Base-by-base conservation (phyloP, 2,888 invertebrate genomes). In the Hyposoter didymator region DNA sequence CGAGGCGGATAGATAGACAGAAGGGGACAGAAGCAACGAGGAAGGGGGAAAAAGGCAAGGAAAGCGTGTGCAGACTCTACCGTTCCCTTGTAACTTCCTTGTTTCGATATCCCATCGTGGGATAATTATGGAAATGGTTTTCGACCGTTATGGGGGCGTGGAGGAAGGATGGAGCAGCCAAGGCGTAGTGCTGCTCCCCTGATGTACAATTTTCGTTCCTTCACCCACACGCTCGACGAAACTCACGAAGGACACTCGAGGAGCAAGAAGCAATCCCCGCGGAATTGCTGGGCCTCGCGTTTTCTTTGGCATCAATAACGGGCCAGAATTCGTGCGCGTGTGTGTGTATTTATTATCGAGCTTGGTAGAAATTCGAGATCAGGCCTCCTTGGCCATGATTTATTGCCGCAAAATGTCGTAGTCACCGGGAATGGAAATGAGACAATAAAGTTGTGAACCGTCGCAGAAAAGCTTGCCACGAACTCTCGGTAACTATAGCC, bases 141-240 rank as follows among this genome's bases (percentile, higher is more conserved):
- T 91, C 89, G 90, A 91, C 91, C 91, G 91, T 90, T 91, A 91
- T 85, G 91, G 90, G 87, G 91, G 90, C 91, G 90, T 91, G 89
- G 87, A 59, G 81, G 80, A 72, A 84, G 89, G 89, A 86, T 90
- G 90, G 88, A 90, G 90, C 88, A 90, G 72, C 67, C 69, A 69
- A 75, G 79, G 43, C 70, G 78, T 67, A 85, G 78, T 67, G 82
- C 82, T 85, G 69, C 70, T 80, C 55, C 74, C 2, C 1, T 72
- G 59, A 52, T 75, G 83, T 83, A 85, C 84, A 82, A 87, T 88
- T 87, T 87, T 87, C 86, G 86, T 87, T 84, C 82, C 87, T 85
- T 87, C 87, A 85, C 85, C 84, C 83, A 75, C 79, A 84, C 84
- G 69, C 67, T 81, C 76, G 74, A 69, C 82, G 45, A 83, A 79